Evolutionary conservation across 2,113 vertebrate genomes (phyloP), one percentile per base, ranked within the genome.

Genomic region (Muntiacus reevesi): DNA sequence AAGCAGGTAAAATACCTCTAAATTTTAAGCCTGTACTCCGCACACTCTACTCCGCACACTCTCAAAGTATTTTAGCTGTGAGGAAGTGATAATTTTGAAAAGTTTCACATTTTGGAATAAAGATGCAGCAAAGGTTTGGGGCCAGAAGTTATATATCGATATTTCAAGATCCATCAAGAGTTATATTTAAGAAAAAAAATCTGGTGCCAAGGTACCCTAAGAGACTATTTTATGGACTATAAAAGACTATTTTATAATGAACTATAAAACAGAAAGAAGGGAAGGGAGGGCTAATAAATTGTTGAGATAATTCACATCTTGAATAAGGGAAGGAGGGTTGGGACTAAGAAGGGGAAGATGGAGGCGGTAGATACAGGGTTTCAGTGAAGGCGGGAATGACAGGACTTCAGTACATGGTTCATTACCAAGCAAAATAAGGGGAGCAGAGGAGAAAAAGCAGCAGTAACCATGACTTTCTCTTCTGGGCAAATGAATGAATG

Each of bases 21-120:
- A 52, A 67, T 85, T 23, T 50, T 45, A 45, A 50, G 23, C 54
- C 57, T 50, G 47, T 50, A 50, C 3, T 71, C 5, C 10, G 12
- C 30, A 27, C 8, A 71, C 47, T 87, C 57, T 59, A 45, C 4
- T 71, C 5, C 28, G 12, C 28, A 27, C 6, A 59, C 55, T 91
- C 57, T 71, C 33, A 88, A 94, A 91, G 71, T 59, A 21, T 91
- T 91, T 86, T 83, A 76, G 9, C 83, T 83, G 54, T 55, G 52
- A 87, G 13, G 7, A 6, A 45, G 55, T 47, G 10, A n/a, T 91
- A 25, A 28, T 23, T 45, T 83, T 92, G 59, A 47, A 76, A 79
- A 40, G 19, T 88, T 47, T 55, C 40, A 87, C 43, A 45, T 91
- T 86, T 86, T 76, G 23, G 45, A 84, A 43, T 55, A 45, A 27